Evolutionary conservation across 2,797 vertebrate genomes (phyloP).

Genomic region (Coreius guichenoti): DNA sequence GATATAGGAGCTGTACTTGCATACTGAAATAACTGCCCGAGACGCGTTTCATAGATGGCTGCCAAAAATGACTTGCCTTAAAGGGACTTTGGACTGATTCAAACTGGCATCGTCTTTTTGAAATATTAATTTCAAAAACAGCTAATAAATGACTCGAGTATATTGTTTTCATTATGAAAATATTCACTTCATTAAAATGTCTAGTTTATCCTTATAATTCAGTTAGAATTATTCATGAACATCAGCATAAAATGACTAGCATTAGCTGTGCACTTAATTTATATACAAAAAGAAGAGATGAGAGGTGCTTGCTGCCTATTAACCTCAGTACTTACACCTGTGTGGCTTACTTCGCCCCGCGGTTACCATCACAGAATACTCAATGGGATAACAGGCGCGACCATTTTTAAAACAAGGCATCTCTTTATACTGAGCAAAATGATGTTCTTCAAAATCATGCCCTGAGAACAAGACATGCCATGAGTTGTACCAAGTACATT

Average conservation of each 20-base stretch:
- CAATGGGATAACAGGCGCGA: conserved; percentile 6
- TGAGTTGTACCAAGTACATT: conserved; percentile 27
- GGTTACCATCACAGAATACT: conserved; percentile 17
- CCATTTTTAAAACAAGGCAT: conserved; percentile 30
- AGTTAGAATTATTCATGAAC: neutral
- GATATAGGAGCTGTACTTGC: neutral
- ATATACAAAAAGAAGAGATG: conserved; percentile 27
- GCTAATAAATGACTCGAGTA: neutral
- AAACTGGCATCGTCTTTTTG: neutral
- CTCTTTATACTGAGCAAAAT: conserved; percentile 20
- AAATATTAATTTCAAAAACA: neutral
- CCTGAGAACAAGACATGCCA: conserved; percentile 19
- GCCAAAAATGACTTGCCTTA: neutral
- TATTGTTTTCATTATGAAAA: neutral
- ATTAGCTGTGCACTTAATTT: conserved; percentile 1
- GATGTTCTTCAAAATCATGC: conserved; percentile 50
- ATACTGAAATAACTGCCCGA: neutral
- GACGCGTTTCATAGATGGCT: neutral
- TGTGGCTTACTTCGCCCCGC: conserved; percentile 34
- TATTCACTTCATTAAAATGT: neutral
- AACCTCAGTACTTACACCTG: conserved; percentile 44
- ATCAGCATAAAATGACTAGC: conserved; percentile 3
- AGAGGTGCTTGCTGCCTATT: conserved; percentile 36
- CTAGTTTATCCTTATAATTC: neutral
- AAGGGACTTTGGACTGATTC: neutral